Conservation (phyloP, 1,140 invertebrate species). For the Calliopsis andreniformis region DNA sequence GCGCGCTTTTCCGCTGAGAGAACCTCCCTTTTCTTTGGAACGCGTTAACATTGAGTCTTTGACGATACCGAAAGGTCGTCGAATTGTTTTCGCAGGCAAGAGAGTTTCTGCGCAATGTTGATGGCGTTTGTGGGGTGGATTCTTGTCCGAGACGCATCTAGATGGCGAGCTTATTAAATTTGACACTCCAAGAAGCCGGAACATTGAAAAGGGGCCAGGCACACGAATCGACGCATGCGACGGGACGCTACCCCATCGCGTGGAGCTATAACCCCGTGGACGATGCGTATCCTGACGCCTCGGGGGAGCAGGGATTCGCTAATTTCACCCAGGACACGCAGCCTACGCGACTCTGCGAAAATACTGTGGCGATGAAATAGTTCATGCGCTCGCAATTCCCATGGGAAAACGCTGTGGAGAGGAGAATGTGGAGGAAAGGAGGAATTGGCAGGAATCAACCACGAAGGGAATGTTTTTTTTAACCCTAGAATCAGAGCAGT, state of each 20-base stretch:
- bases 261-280: conserved; percentile 46
- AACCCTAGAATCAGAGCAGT: too few species aligned
- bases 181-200: conserved; percentile 81
- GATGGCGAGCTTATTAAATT: conserved; percentile 77
- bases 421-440: too few species aligned
- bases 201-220: conserved; percentile 80
- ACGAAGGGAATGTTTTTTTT: too few species aligned
- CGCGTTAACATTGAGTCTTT: neutral
- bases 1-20: neutral
- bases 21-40: neutral
- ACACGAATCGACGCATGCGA: conserved; percentile 67
- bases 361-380: conserved; percentile 67
- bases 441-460: too few species aligned
- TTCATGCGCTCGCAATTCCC: conserved; percentile 53
- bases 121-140: conserved; percentile 11
- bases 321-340: conserved; percentile 76
- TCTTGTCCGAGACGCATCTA: conserved; percentile 44
- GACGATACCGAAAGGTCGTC: neutral
- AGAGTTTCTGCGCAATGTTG: neutral
- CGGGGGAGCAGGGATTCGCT: conserved; percentile 75
- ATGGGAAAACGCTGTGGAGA: conserved; percentile 19
- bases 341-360: conserved; percentile 67
- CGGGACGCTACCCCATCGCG: conserved; percentile 38
- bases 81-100: neutral
- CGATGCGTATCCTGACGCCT: conserved; percentile 69